phyloP scores from a whole-genome alignment of 2,113 vertebrate genomes.

The Daboia siamensis region DNA sequence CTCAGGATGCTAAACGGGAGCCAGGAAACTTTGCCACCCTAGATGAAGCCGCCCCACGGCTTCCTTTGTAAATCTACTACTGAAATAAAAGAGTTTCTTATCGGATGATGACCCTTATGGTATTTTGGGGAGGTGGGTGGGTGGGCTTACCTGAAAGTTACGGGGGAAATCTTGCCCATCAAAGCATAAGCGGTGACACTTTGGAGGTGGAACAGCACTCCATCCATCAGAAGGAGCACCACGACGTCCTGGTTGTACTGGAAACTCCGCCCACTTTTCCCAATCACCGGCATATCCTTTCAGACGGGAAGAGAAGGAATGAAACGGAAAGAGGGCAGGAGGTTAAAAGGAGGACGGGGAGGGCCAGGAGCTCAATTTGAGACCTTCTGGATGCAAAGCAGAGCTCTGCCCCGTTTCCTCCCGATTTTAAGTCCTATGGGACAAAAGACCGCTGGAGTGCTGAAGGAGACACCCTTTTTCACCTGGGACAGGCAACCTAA shows the following conservation, averaged over 20 bases:
- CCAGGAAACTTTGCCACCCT: not conserved
- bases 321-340: not conserved
- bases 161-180: conserved; percentile 94
- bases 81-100: not conserved
- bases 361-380: not conserved
- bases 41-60: not conserved
- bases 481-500: not conserved
- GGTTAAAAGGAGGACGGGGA: not conserved
- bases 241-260: conserved; percentile 81
- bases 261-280: conserved; percentile 77
- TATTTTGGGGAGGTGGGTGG: not conserved
- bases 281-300: conserved; percentile 77
- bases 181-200: conserved; percentile 93
- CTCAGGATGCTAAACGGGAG: not conserved
- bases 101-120: too few relatives aligned
- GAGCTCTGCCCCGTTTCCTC: not conserved
- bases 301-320: not conserved
- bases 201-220: conserved; percentile 89
- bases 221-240: conserved; percentile 84
- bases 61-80: not conserved
- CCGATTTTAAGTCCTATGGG: fast-evolving
- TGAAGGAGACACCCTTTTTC: not conserved
- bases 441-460: not conserved
- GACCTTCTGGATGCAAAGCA: not conserved
- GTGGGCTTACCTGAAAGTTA: conserved; percentile 88